These are phyloP conservation scores for Apodemia hepburni DNA, from an alignment of 2,888 invertebrate genomes.

Conservation along the genomic window DNA sequence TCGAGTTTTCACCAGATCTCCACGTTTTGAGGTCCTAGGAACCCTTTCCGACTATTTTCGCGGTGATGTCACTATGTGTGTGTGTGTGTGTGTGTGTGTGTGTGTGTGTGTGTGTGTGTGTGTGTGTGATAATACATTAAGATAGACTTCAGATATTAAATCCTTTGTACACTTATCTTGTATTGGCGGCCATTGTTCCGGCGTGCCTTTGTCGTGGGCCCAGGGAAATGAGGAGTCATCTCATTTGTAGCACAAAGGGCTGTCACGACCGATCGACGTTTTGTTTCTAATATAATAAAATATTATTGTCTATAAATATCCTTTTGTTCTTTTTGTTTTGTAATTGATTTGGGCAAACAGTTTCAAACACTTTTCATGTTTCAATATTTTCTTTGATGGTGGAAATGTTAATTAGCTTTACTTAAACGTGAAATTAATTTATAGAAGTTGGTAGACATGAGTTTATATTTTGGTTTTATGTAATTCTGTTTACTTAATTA, in stretches of 20 bases:
- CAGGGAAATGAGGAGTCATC: slow-evolving; percentile 15
- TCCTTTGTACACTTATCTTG: slow-evolving; percentile 15
- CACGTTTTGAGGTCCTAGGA: too few species aligned
- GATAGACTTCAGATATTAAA: slow-evolving; percentile 14
- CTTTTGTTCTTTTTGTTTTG: slow-evolving; percentile 11
- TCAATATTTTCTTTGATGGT: slow-evolving; percentile 2
- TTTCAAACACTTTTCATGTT: neutral
- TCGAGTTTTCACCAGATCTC: too few species aligned
- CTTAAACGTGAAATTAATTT: slow-evolving; percentile 3
- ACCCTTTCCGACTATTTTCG: too few species aligned
- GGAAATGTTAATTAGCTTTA: neutral
- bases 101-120: too few species aligned
- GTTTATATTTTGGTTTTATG: neutral
- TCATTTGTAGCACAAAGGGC: slow-evolving; percentile 14
- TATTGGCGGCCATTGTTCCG: slow-evolving; percentile 15
- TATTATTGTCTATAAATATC: slow-evolving; percentile 9
- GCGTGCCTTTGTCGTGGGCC: slow-evolving; percentile 3
- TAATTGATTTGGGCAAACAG: slow-evolving; percentile 12
- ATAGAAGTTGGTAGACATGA: neutral
- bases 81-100: too few species aligned
- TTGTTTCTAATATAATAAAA: slow-evolving; percentile 15
- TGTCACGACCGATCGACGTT: slow-evolving; percentile 15
- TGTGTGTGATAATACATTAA: slow-evolving; percentile 15
- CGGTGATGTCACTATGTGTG: too few species aligned
- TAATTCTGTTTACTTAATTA: neutral